Percentiles rank a stretch among this genome's conserved stretches.
These are phyloP conservation scores for Otus sunia DNA, from an alignment of 2,113 vertebrate genomes.

Conservation along the genomic window DNA sequence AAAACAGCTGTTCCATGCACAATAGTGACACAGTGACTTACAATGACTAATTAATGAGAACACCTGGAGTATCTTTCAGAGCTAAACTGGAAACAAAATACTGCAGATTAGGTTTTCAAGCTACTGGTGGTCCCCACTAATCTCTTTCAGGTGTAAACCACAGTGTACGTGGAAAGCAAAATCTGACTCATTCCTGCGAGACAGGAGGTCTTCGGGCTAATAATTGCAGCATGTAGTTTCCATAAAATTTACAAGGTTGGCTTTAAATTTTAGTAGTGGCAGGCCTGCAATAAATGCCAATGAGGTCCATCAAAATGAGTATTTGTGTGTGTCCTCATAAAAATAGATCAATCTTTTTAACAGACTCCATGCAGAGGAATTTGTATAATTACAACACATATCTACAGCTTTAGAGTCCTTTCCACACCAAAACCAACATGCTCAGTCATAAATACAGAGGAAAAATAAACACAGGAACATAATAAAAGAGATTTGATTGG, in stretches of 20 bases:
- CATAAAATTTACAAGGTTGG: constrained; percentile 65
- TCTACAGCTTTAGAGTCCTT: constrained; percentile 64
- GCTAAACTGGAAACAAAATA: constrained; percentile 89
- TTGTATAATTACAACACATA: constrained; percentile 69
- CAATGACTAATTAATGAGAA: constrained; percentile 82
- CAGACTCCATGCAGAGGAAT: constrained; percentile 67
- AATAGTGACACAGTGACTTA: constrained; percentile 73
- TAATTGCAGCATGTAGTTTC: constrained; percentile 71
- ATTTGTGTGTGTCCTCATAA: constrained; percentile 64
- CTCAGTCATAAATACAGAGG: constrained; percentile 64
- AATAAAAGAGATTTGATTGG: constrained; percentile 63
- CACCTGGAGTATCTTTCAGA: constrained; percentile 88
- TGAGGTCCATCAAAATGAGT: constrained; percentile 63
- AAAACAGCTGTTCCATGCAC: constrained; percentile 63
- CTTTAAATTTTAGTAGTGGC: constrained; percentile 67
- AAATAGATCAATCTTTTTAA: constrained; percentile 69
- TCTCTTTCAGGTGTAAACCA: constrained; percentile 95
- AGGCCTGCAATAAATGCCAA: constrained; percentile 63
- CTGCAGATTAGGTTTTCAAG: constrained; percentile 85
- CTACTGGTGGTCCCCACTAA: constrained; percentile 90
- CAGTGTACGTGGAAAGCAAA: constrained; percentile 60
- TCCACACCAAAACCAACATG: constrained; percentile 64
- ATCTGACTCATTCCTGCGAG: constrained; percentile 57
- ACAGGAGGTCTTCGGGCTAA: constrained; percentile 67
- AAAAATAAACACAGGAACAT: constrained; percentile 68